Evolutionary conservation across 2,888 invertebrate species (phyloP).

Genomic region (Tenthredo amoena): DNA sequence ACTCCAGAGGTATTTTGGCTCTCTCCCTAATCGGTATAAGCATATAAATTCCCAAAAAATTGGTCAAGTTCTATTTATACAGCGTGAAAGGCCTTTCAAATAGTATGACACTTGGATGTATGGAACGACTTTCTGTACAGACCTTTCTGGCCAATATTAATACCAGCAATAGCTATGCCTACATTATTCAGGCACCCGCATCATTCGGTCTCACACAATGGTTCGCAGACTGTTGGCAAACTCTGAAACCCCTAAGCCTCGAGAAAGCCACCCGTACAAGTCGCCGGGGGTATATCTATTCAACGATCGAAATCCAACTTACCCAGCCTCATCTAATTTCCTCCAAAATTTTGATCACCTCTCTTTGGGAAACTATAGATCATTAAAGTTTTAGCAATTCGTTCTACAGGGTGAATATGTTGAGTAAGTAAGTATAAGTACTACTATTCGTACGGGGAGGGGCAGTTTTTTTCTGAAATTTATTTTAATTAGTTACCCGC

Average conservation of each 20-base stretch:
- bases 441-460: neutral
- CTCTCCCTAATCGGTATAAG: neutral
- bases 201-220: conserved; percentile 4
- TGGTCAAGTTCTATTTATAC: neutral
- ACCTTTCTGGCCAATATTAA: conserved; percentile 1
- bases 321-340: conserved; percentile 17
- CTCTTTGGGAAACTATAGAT: neutral
- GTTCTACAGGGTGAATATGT: neutral
- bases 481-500: neutral
- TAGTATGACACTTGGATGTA: neutral
- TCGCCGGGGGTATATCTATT: neutral
- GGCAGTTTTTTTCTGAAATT: neutral
- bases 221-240: conserved; percentile 8
- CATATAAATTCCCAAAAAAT: neutral
- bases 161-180: neutral
- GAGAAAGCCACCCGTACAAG: conserved; percentile 10
- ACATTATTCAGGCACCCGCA: conserved; percentile 28
- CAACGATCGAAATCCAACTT: conserved; percentile 22
- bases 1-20: neutral
- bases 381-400: neutral
- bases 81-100: neutral
- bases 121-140: neutral
- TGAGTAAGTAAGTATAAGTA: neutral
- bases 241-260: conserved; percentile 23
- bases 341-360: neutral